Evolutionary conservation across 2,888 invertebrate genomes (phyloP).

Genomic region (Automeris io): DNA sequence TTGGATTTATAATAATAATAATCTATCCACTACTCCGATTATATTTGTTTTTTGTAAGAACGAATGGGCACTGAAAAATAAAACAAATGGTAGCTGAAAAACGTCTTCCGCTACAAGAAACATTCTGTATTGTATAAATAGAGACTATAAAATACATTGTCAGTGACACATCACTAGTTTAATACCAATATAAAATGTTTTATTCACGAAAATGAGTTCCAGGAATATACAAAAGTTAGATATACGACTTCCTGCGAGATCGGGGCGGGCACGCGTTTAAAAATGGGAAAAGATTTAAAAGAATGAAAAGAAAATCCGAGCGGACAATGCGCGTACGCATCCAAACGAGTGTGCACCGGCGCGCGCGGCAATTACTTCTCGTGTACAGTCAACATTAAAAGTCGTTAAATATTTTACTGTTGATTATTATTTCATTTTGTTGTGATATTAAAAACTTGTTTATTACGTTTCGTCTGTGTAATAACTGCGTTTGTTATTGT

Average conservation of each 20-base stretch:
- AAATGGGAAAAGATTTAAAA: constrained; percentile 57
- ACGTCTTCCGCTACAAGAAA: constrained; percentile 50
- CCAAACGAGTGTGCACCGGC: constrained; percentile 55
- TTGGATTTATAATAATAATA: neutral
- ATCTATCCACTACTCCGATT: neutral
- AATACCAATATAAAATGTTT: constrained; percentile 48
- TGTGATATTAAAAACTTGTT: constrained; percentile 3
- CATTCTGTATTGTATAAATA: constrained; percentile 43
- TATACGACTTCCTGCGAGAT: constrained; percentile 57
- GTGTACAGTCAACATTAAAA: constrained; percentile 38
- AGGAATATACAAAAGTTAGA: constrained; percentile 28
- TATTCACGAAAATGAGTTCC: constrained; percentile 62
- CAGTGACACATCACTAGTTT: constrained; percentile 35
- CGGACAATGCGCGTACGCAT: constrained; percentile 52
- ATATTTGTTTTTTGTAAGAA: neutral
- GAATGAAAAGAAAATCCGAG: constrained; percentile 38
- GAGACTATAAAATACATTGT: constrained; percentile 53
- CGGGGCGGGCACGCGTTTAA: constrained; percentile 35
- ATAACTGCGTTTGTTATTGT: neutral
- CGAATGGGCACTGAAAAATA: constrained; percentile 8
- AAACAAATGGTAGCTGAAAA: constrained; percentile 25
- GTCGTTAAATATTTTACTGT: constrained; percentile 2
- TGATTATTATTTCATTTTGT: constrained; percentile 3
- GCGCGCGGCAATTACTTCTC: constrained; percentile 52
- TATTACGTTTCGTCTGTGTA: neutral